phyloP scores from a whole-genome alignment of 2,113 vertebrate species.

The Vidua macroura region DNA sequence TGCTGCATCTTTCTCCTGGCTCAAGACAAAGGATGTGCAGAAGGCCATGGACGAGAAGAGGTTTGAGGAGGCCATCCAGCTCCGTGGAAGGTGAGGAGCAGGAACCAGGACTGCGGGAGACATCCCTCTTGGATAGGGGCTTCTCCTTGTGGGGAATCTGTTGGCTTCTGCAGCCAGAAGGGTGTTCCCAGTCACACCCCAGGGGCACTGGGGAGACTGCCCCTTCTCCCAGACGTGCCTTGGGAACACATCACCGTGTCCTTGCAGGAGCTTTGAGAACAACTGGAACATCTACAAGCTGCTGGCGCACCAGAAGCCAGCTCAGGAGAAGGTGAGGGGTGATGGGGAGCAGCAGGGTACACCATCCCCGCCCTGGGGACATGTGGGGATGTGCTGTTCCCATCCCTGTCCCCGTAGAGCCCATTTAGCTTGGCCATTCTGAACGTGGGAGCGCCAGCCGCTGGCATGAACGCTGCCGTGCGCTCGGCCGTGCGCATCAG shows the following conservation, averaged over 20 bases:
- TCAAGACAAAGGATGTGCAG: slow-evolving; percentile 88
- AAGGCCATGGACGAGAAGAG: slow-evolving; percentile 90
- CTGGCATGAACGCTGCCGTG: slow-evolving; percentile 91
- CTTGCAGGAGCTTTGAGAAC: slow-evolving; percentile 92
- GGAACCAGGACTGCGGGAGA: not conserved
- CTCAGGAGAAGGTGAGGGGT: slow-evolving; percentile 74
- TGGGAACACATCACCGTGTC: fast-evolving
- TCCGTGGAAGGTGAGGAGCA: slow-evolving; percentile 84
- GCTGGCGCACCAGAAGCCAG: slow-evolving; percentile 82
- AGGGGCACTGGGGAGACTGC: not conserved
- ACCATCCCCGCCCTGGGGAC: fast-evolving
- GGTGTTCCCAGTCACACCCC: not conserved
- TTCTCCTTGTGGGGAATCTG: fast-evolving
- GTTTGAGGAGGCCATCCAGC: slow-evolving; percentile 89
- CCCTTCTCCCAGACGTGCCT: not conserved
- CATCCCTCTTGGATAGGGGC: not conserved
- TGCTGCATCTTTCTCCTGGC: not conserved
- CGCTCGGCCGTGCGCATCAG: slow-evolving; percentile 85
- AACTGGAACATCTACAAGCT: slow-evolving; percentile 96
- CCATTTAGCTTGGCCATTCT: slow-evolving; percentile 86
- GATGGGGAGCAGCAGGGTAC: not conserved
- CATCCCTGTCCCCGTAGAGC: slow-evolving; percentile 51
- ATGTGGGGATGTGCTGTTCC: fast-evolving
- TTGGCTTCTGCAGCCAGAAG: not conserved
- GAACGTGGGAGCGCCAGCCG: slow-evolving; percentile 91